A percentile compares a stretch with the other conserved stretches of the same genome.
phyloP scores from a whole-genome alignment of 2,888 invertebrate species.

The Yponomeuta sedellus region DNA sequence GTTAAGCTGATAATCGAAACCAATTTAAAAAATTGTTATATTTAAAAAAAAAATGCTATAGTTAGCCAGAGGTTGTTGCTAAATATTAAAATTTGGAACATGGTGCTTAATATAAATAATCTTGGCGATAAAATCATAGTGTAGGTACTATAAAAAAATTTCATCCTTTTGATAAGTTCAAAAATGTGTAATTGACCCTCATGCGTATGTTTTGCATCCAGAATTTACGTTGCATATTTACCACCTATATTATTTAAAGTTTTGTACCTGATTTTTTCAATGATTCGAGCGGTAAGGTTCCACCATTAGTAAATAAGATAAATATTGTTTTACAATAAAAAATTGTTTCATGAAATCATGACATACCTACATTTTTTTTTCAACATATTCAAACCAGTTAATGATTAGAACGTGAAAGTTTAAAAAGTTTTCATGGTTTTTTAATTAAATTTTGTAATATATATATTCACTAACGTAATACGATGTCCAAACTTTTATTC shows the following conservation, averaged over 20 bases:
- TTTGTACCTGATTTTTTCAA: neutral
- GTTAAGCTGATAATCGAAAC: too few species aligned
- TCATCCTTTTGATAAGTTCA: too few species aligned
- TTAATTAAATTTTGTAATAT: neutral
- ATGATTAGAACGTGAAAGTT: neutral
- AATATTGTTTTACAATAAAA: neutral
- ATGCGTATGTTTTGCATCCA: neutral
- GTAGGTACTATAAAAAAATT: too few species aligned
- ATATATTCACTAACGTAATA: too few species aligned
- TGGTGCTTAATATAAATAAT: too few species aligned
- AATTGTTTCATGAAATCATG: neutral
- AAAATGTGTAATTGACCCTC: too few species aligned
- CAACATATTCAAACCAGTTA: neutral
- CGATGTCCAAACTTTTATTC: neutral
- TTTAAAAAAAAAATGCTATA: too few species aligned
- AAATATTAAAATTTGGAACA: too few species aligned
- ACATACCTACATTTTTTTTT: neutral
- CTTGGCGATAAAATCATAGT: too few species aligned
- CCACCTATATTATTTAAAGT: neutral
- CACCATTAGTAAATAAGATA: neutral
- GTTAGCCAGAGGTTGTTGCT: too few species aligned
- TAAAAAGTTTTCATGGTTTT: neutral
- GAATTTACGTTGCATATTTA: too few species aligned
- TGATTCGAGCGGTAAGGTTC: neutral
- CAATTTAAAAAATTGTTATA: too few species aligned